phyloP scores from a whole-genome alignment of 2,113 vertebrate species.

The Potamarius usumacintae region DNA sequence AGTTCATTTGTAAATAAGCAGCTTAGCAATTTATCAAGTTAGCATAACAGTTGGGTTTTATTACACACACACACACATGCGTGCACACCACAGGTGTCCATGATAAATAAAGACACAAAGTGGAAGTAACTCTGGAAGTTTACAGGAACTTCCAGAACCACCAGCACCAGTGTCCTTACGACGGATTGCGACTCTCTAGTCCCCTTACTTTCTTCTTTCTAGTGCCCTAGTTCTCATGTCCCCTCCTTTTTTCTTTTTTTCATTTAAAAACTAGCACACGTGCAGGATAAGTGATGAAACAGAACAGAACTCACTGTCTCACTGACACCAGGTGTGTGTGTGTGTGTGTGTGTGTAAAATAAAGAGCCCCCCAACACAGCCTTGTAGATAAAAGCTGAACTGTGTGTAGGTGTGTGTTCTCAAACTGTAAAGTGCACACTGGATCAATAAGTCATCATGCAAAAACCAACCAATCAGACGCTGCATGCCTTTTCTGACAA shows the following conservation, averaged over 20 bases:
- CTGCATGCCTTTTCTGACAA: conserved; percentile 71
- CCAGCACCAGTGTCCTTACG: background rate
- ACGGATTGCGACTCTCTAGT: too few species aligned
- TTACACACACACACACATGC: conserved; percentile 3
- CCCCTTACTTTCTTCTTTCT: too few species aligned
- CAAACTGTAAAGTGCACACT: conserved; percentile 58
- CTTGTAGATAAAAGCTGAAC: background rate
- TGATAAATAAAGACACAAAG: background rate
- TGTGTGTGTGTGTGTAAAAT: conserved; percentile 21
- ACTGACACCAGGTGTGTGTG: background rate
- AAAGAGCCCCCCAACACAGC: background rate
- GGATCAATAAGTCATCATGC: conserved; percentile 71
- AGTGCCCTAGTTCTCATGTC: background rate
- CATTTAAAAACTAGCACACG: background rate
- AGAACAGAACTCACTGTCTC: background rate
- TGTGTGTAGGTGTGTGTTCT: conserved; percentile 25
- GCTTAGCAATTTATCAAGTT: background rate
- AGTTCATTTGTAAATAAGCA: background rate
- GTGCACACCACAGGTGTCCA: background rate
- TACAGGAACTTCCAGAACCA: background rate
- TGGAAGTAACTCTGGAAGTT: background rate
- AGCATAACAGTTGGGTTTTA: conserved; percentile 49
- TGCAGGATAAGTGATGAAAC: background rate
- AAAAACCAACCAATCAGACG: conserved; percentile 70
- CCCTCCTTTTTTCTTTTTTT: background rate